Percentiles rank a stretch among this genome's conserved stretches.
Evolutionary conservation across 2,888 invertebrate species (phyloP).

Genomic region (Cheilosia soror): DNA sequence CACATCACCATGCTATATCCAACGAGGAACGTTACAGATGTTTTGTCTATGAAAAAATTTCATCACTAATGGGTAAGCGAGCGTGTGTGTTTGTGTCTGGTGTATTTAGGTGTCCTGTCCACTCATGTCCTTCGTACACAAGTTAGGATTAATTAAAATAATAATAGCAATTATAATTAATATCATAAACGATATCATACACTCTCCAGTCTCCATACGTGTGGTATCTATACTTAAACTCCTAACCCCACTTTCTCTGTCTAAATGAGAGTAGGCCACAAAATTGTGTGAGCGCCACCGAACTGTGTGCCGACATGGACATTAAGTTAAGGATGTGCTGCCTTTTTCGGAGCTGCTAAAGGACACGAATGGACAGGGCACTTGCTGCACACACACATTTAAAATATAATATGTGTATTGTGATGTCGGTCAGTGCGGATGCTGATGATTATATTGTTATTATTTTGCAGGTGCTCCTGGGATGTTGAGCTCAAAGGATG

Average conservation of each 20-base stretch:
- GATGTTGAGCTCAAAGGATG: conserved; percentile 84
- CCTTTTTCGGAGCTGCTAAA: conserved; percentile 6
- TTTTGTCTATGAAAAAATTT: conserved; percentile 96
- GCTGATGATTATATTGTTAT: conserved; percentile 71
- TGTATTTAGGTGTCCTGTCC: conserved; percentile 12
- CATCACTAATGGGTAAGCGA: conserved; percentile 85
- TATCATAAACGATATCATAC: conserved; percentile 69
- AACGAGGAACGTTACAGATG: conserved; percentile 97
- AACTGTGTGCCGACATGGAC: conserved; percentile 25
- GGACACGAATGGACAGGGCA: conserved; percentile 17
- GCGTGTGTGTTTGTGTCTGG: conserved; percentile 8
- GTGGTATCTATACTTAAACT: conserved; percentile 43
- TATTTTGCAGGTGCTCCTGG: conserved; percentile 81
- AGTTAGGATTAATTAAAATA: conserved; percentile 69
- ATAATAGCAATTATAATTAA: conserved; percentile 73
- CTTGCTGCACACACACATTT: conserved; percentile 44
- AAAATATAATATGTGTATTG: conserved; percentile 22
- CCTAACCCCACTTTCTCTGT: background rate
- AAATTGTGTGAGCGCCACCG: conserved; percentile 26
- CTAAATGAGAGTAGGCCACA: conserved; percentile 39
- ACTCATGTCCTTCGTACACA: background rate
- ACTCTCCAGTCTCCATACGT: conserved; percentile 55
- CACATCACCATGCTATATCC: conserved; percentile 94
- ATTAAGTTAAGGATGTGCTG: conserved; percentile 41
- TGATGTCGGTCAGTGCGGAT: conserved; percentile 40